Conservation (phyloP, 2,797 vertebrate species). For the Alosa sapidissima region DNA sequence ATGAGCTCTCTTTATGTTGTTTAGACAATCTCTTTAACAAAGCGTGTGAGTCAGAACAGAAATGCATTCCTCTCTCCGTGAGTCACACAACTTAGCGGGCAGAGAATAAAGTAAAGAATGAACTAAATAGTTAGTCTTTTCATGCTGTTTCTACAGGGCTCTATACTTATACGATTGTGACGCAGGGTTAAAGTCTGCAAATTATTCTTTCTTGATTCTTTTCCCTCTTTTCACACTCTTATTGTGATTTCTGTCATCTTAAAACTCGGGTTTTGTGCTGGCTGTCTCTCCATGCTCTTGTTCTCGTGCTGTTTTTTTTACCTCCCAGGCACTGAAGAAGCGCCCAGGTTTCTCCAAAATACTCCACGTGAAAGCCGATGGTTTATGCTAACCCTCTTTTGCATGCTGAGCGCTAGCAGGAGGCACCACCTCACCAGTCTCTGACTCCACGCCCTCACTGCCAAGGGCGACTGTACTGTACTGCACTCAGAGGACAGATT, state of each 20-base stretch:
- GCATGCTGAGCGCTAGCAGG: constrained; percentile 25
- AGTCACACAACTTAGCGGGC: neutral
- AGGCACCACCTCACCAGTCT: constrained; percentile 30
- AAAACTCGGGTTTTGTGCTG: neutral
- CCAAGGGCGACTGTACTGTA: constrained; percentile 41
- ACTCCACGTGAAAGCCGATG: constrained; percentile 92
- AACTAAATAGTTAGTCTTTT: neutral
- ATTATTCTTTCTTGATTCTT: neutral
- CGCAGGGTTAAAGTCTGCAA: neutral
- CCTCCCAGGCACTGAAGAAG: constrained; percentile 89
- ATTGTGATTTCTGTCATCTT: neutral
- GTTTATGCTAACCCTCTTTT: constrained; percentile 80
- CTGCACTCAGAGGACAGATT: constrained; percentile 35
- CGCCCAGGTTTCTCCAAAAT: constrained; percentile 99
- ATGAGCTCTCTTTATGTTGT: neutral
- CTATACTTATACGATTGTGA: neutral
- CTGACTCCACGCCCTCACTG: neutral
- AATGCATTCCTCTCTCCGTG: neutral
- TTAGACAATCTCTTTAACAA: neutral
- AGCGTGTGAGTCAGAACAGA: neutral
- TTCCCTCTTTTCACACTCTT: neutral
- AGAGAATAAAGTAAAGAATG: neutral
- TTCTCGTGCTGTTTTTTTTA: no score
- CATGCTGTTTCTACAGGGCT: no score
- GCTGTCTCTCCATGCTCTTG: neutral